Conservation (phyloP, 2,888 invertebrate species). For the Luffia ferchaultella region DNA sequence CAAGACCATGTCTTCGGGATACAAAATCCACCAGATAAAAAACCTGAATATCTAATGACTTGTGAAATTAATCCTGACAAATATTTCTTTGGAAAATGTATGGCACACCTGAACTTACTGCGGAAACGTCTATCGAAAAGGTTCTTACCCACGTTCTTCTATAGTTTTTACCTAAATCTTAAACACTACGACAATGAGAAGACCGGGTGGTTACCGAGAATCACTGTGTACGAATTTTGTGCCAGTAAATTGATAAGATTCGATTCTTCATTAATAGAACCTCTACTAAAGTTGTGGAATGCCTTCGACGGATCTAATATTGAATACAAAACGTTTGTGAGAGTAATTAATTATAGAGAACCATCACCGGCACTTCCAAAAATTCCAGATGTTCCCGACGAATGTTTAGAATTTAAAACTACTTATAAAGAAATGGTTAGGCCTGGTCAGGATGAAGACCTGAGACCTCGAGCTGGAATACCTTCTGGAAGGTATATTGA, state of each 20-base stretch:
- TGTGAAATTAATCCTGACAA: slow-evolving; percentile 37
- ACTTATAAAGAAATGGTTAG: slow-evolving; percentile 50
- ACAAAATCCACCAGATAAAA: slow-evolving; percentile 39
- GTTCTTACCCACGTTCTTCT: slow-evolving; percentile 36
- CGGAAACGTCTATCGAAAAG: slow-evolving; percentile 33
- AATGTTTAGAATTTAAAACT: slow-evolving; percentile 40
- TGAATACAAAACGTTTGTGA: slow-evolving; percentile 55
- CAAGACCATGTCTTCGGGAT: slow-evolving; percentile 54
- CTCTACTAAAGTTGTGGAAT: slow-evolving; percentile 45
- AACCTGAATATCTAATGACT: slow-evolving; percentile 45
- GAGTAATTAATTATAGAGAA: slow-evolving; percentile 48
- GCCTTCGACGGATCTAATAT: slow-evolving; percentile 51
- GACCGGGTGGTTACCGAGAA: slow-evolving; percentile 49
- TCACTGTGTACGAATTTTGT: slow-evolving; percentile 47
- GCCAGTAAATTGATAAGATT: slow-evolving; percentile 43
- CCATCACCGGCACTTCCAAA: slow-evolving; percentile 42
- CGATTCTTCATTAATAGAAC: slow-evolving; percentile 52
- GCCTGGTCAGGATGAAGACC: slow-evolving; percentile 27
- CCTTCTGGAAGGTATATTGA: slow-evolving; percentile 51
- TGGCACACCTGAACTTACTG: slow-evolving; percentile 47
- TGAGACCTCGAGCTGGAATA: slow-evolving; percentile 34
- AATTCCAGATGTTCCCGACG: slow-evolving; percentile 33
- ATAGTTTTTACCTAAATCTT: slow-evolving; percentile 32
- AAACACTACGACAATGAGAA: slow-evolving; percentile 41
- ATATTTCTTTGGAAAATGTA: slow-evolving; percentile 44